Percentiles rank a stretch among this genome's conserved stretches.
Evolutionary conservation across 2,888 invertebrate species (phyloP).

Genomic region (Ophion ellenae): DNA sequence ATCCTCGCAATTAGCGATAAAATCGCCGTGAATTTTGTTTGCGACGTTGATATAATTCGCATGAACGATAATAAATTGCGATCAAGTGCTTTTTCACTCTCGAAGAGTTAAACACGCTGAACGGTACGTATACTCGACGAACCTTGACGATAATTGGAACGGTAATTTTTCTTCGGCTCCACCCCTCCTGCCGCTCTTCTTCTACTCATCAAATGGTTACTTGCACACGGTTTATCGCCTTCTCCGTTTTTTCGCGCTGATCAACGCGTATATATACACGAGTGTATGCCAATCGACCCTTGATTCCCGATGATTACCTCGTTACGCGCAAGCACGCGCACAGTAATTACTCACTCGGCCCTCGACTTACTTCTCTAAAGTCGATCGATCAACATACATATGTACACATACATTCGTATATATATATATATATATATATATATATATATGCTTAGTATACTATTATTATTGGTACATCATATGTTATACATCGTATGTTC

Average conservation of each 20-base stretch:
- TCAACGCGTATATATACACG: slow-evolving; percentile 4
- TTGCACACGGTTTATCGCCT: slow-evolving; percentile 8
- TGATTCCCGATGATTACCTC: slow-evolving; percentile 61
- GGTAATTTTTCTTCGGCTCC: neutral
- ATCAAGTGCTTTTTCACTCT: neutral
- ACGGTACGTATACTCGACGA: neutral
- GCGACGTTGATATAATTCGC: no score
- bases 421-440: no score
- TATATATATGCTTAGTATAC: no score
- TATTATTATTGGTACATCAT: no score
- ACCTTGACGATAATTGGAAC: slow-evolving; percentile 45
- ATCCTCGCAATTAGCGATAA: no score
- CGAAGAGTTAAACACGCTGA: no score
- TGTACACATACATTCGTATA: neutral
- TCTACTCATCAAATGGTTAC: no score
- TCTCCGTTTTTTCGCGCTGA: slow-evolving; percentile 30
- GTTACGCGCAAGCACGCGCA: slow-evolving; percentile 55
- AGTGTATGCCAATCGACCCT: slow-evolving; percentile 35
- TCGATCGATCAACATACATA: slow-evolving; percentile 29
- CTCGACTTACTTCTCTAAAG: slow-evolving; percentile 42
- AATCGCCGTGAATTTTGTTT: no score
- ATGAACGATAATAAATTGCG: no score
- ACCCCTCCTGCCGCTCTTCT: no score
- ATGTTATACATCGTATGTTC: no score
- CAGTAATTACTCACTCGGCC: slow-evolving; percentile 60